Percentiles rank a stretch among this genome's conserved stretches.
Conservation (phyloP, 2,797 vertebrate species). For the Sebastolobus altivelis region DNA sequence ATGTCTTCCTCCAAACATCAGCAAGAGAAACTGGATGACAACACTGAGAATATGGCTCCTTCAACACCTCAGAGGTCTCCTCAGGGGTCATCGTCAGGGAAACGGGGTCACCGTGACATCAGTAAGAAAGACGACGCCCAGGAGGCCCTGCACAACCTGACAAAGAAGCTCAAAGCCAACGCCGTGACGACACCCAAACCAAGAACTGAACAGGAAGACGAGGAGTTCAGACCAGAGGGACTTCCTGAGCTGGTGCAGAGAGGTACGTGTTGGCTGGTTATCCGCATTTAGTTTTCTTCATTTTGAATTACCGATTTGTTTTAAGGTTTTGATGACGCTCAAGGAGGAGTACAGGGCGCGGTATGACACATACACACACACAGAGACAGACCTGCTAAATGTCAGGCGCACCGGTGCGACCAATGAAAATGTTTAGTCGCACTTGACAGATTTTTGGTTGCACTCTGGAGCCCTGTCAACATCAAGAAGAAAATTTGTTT, state of each 20-base stretch:
- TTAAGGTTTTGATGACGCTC: no score
- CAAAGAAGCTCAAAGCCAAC: slow-evolving; percentile 81
- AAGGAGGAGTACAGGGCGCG: no score
- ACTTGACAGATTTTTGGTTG: no score
- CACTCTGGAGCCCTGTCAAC: neutral
- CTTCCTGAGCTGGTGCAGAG: slow-evolving; percentile 90
- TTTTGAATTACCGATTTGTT: no score
- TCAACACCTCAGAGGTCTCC: slow-evolving; percentile 47
- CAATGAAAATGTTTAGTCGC: no score
- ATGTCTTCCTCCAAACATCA: slow-evolving; percentile 57
- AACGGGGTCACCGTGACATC: slow-evolving; percentile 79
- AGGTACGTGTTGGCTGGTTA: slow-evolving; percentile 77
- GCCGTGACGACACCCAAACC: slow-evolving; percentile 39
- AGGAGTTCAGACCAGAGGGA: slow-evolving; percentile 84
- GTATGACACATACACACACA: no score
- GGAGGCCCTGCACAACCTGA: slow-evolving; percentile 81
- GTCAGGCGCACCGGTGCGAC: no score
- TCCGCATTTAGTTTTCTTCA: neutral
- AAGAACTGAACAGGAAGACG: slow-evolving; percentile 54
- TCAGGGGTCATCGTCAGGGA: slow-evolving; percentile 65
- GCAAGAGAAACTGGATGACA: slow-evolving; percentile 20
- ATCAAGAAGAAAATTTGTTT: neutral
- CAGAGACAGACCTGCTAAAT: no score
- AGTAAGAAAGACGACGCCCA: slow-evolving; percentile 71
- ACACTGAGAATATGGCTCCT: slow-evolving; percentile 64